Evolutionary conservation across 2,113 vertebrate species (phyloP).

Genomic region (Australoheros scitulus): DNA sequence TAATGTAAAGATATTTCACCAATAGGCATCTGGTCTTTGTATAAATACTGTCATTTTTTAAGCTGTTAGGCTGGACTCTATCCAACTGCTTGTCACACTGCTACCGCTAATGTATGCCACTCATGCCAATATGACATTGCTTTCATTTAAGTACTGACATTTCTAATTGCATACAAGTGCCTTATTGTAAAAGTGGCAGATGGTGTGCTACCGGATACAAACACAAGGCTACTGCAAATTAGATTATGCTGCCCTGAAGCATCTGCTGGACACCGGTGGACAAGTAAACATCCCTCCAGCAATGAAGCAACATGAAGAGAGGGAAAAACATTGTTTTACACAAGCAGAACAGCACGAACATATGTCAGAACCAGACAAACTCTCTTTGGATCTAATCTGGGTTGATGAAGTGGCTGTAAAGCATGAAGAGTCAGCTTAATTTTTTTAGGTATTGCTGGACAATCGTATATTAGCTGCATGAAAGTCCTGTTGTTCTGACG

Average conservation of each 20-base stretch:
- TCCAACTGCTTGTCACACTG: constrained; percentile 17
- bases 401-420: constrained; percentile 27
- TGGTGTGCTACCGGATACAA: constrained; percentile 37
- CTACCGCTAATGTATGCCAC: background rate
- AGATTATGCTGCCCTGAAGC: background rate
- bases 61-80: background rate
- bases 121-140: constrained; percentile 4
- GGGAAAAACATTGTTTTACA: background rate
- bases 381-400: constrained; percentile 5
- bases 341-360: background rate
- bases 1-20: constrained; percentile 2
- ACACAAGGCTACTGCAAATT: constrained; percentile 29
- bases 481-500: constrained; percentile 51
- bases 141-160: constrained; percentile 29
- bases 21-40: background rate
- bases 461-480: constrained; percentile 78
- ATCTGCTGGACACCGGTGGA: constrained; percentile 37
- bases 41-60: constrained; percentile 5
- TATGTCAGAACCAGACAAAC: background rate
- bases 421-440: constrained; percentile 58
- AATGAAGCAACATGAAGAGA: background rate
- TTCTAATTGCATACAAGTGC: constrained; percentile 67
- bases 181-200: constrained; percentile 62
- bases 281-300: constrained; percentile 12
- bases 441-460: constrained; percentile 77